Percentiles rank a stretch among this genome's conserved stretches.
phyloP scores from a whole-genome alignment of 2,113 vertebrate genomes.

The Trematomus loennbergii region DNA sequence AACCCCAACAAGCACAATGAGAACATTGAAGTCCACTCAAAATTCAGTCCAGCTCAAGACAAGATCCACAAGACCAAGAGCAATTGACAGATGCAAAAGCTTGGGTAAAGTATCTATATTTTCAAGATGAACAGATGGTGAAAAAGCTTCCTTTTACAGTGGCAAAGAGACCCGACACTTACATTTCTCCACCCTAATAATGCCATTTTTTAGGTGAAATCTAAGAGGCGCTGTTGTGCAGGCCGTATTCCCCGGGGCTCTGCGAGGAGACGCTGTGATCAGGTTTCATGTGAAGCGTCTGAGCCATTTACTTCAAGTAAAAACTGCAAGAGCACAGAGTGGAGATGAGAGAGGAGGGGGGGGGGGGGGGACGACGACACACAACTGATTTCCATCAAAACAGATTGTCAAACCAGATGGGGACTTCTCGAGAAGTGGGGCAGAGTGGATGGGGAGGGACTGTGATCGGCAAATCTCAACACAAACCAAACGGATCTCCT shows the following conservation, averaged over 20 bases:
- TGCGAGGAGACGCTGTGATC: constrained; percentile 72
- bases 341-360: constrained; percentile 65
- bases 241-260: constrained; percentile 32
- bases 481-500: constrained; percentile 58
- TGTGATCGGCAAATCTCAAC: constrained; percentile 77
- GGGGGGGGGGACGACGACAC: constrained; percentile 25
- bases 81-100: constrained; percentile 45
- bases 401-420: constrained; percentile 87
- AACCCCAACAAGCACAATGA: no score
- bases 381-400: constrained; percentile 85
- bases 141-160: constrained; percentile 17
- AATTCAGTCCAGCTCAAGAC: not conserved
- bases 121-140: constrained; percentile 49
- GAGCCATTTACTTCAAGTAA: constrained; percentile 77
- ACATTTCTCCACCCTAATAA: constrained; percentile 28
- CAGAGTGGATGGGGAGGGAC: constrained; percentile 70
- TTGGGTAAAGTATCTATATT: constrained; percentile 15
- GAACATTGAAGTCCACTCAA: no score
- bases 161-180: constrained; percentile 7
- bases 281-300: constrained; percentile 73
- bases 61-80: no score
- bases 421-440: constrained; percentile 79
- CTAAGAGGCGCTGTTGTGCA: constrained; percentile 30
- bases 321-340: constrained; percentile 63
- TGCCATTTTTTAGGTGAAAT: constrained; percentile 48